These are phyloP conservation scores for Mesopsocus fuscifrons DNA, from an alignment of 2,888 invertebrate species.

Conservation along the genomic window DNA sequence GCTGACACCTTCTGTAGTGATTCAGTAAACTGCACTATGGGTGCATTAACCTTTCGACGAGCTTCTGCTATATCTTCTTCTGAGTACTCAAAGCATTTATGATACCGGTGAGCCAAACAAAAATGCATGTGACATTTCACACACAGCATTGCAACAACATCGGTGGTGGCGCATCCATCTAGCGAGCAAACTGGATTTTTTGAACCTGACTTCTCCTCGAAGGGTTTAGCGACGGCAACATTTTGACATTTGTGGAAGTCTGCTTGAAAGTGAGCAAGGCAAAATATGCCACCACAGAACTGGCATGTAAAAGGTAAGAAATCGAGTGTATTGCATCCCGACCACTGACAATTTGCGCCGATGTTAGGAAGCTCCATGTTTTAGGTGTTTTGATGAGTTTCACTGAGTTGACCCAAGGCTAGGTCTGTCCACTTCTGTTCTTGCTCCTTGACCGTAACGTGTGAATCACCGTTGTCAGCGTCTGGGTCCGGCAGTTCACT, in stretches of 20 bases:
- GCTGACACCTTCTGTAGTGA: slow-evolving; percentile 42
- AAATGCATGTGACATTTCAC: slow-evolving; percentile 43
- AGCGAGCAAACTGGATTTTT: slow-evolving; percentile 29
- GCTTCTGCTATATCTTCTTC: slow-evolving; percentile 30
- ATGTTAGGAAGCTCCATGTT: slow-evolving; percentile 52
- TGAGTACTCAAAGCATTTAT: slow-evolving; percentile 20
- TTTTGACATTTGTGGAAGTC: slow-evolving; percentile 32
- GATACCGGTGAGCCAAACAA: slow-evolving; percentile 46
- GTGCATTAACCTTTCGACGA: slow-evolving; percentile 36
- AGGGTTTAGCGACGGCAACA: slow-evolving; percentile 23
- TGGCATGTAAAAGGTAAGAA: slow-evolving; percentile 50
- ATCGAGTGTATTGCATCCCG: slow-evolving; percentile 44
- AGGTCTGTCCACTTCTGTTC: slow-evolving; percentile 54
- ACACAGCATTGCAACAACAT: slow-evolving; percentile 43
- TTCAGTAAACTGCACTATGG: slow-evolving; percentile 37
- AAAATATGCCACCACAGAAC: slow-evolving; percentile 39
- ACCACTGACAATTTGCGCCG: slow-evolving; percentile 42
- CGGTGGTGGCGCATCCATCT: slow-evolving; percentile 36
- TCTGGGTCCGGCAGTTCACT: slow-evolving; percentile 84
- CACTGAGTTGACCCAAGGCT: slow-evolving; percentile 31
- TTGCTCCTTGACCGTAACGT: slow-evolving; percentile 74
- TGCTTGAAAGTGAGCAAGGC: slow-evolving; percentile 42
- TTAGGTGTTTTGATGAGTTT: slow-evolving; percentile 26
- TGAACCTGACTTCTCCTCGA: slow-evolving; percentile 16
- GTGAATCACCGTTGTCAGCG: slow-evolving; percentile 80